Evolutionary conservation across 2,888 invertebrate genomes (phyloP).

Genomic region (Exocentrus adspersus): DNA sequence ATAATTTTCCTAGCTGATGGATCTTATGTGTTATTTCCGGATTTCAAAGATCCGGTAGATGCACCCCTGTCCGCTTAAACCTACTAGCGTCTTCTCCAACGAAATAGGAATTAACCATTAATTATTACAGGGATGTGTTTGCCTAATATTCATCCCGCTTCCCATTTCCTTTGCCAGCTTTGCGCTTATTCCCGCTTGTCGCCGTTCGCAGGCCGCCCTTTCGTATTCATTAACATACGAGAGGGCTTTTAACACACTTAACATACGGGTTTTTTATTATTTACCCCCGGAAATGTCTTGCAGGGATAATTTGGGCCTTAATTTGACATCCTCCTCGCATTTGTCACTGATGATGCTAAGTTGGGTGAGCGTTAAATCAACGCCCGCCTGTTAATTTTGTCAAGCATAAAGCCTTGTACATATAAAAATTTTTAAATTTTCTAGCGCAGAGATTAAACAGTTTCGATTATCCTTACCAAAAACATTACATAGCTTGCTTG

Average conservation of each 20-base stretch:
- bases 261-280: conserved; percentile 5
- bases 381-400: neutral
- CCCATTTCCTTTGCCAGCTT: conserved; percentile 29
- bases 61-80: conserved; percentile 17
- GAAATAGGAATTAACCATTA: conserved; percentile 35
- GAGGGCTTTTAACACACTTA: neutral
- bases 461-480: too few relatives aligned
- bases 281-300: neutral
- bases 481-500: too few relatives aligned
- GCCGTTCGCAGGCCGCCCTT: neutral
- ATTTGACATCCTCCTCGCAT: neutral
- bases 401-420: conserved; percentile 2
- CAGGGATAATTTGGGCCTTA: neutral
- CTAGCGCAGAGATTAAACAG: too few relatives aligned
- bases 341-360: neutral
- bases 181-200: conserved; percentile 26
- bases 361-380: conserved; percentile 6
- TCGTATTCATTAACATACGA: conserved; percentile 3
- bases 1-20: too few relatives aligned
- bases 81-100: conserved; percentile 21
- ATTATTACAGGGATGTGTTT: conserved; percentile 34
- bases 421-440: too few relatives aligned
- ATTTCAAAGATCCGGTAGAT: too few relatives aligned
- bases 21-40: too few relatives aligned
- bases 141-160: conserved; percentile 33